Evolutionary conservation across 1,140 invertebrate species (phyloP).

Genomic region (Drosophila micromelanica): DNA sequence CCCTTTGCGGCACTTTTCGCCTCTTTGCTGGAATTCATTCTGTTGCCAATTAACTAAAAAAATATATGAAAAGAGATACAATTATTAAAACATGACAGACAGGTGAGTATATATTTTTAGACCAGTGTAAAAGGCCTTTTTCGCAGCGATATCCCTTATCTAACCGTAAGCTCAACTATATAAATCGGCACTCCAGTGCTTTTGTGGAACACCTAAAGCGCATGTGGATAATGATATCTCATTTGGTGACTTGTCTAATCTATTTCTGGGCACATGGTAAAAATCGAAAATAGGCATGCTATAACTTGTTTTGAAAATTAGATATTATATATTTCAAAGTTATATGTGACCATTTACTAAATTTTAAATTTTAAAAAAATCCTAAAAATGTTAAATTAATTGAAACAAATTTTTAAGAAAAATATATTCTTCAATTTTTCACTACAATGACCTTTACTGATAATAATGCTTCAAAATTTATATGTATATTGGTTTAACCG

Average conservation of each 20-base stretch:
- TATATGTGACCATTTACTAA: no score
- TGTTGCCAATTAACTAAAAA: constrained; percentile 59
- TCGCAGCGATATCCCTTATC: constrained; percentile 30
- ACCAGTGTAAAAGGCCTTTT: not conserved
- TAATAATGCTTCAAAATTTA: not conserved
- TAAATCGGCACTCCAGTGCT: constrained; percentile 30
- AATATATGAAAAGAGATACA: constrained; percentile 1
- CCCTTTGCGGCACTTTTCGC: constrained; percentile 69
- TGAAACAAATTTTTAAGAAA: no score
- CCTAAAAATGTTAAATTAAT: no score
- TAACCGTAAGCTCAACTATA: constrained; percentile 15
- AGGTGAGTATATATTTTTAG: constrained; percentile 18
- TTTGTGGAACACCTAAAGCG: constrained; percentile 6
- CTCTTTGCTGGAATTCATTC: constrained; percentile 76
- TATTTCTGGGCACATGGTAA: constrained; percentile 6
- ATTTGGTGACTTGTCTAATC: constrained; percentile 41
- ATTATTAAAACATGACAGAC: not conserved
- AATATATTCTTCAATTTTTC: not conserved
- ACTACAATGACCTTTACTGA: not conserved
- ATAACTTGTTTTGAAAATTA: not conserved
- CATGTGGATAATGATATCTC: constrained; percentile 43
- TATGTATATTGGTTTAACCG: not conserved
- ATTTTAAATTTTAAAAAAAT: no score
- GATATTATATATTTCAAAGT: no score
- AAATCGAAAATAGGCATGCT: not conserved